Evolutionary conservation across 1,140 invertebrate genomes (phyloP).

Genomic region (Heliconius congener): DNA sequence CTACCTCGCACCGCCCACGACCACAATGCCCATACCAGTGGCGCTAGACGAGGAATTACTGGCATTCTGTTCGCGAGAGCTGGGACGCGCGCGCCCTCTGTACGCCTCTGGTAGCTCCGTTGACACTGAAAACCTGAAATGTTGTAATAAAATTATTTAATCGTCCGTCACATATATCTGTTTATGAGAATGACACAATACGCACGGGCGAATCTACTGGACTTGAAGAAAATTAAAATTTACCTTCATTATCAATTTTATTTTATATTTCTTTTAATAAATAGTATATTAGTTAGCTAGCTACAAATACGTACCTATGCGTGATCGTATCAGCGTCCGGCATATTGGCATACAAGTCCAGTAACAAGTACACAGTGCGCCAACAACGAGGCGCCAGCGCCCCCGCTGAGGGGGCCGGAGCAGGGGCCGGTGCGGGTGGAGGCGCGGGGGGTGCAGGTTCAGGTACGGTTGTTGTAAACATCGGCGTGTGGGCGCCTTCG

Average conservation of each 20-base stretch:
- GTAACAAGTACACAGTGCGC: constrained; percentile 95
- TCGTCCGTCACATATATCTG: too few relatives aligned
- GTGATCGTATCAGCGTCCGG: constrained; percentile 95
- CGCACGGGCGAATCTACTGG: too few relatives aligned
- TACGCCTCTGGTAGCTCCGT: constrained; percentile 71
- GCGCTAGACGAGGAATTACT: constrained; percentile 64
- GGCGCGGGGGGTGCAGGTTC: constrained; percentile 52
- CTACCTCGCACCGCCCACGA: constrained; percentile 87
- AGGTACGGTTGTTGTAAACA: constrained; percentile 77
- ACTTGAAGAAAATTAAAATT: too few relatives aligned
- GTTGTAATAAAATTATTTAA: too few relatives aligned
- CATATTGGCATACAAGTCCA: constrained; percentile 96
- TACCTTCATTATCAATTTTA: too few relatives aligned
- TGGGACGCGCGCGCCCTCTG: constrained; percentile 60
- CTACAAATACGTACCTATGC: constrained; percentile 61
- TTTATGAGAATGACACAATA: too few relatives aligned
- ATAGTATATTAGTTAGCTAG: too few relatives aligned
- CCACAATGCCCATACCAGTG: constrained; percentile 81
- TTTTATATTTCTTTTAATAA: too few relatives aligned
- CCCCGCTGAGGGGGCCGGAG: constrained; percentile 54
- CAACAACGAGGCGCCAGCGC: constrained; percentile 91
- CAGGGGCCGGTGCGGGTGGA: constrained; percentile 62
- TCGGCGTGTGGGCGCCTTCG: constrained; percentile 87
- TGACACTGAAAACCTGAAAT: constrained; percentile 71
- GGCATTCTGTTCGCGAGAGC: constrained; percentile 66